Conservation (phyloP, 2,113 vertebrate genomes). For the Pampusana beccarii region DNA sequence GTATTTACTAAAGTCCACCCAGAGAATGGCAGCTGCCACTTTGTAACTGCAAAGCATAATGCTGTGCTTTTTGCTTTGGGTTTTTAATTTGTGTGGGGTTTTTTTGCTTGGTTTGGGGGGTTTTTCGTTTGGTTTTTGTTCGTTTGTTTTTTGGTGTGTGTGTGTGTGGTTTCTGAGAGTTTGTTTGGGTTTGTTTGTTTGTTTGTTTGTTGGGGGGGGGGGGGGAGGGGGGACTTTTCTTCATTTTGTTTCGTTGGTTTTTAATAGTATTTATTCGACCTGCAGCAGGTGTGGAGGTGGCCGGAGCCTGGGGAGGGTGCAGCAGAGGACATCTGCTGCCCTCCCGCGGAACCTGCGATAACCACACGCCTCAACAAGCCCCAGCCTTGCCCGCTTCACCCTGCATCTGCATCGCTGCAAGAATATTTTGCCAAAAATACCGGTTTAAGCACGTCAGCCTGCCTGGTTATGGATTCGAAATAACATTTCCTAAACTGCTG, state of each 20-base stretch:
- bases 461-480: not conserved
- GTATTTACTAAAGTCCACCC: not conserved
- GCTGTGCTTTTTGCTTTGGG: not conserved
- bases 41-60: not conserved
- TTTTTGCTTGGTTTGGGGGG: not conserved
- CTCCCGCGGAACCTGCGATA: not conserved
- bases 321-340: slow-evolving; percentile 3
- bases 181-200: no score
- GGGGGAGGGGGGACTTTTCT: no score
- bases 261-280: not conserved
- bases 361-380: not conserved
- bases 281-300: not conserved
- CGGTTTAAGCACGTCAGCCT: accelerated
- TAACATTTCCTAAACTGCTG: not conserved
- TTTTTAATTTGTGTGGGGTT: no score
- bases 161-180: no score
- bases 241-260: not conserved
- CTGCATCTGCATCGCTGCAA: accelerated
- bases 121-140: no score
- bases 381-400: accelerated
- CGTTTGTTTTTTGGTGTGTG: no score
- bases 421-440: accelerated
- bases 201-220: no score
- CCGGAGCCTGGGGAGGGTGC: not conserved
- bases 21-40: not conserved